phyloP scores from a whole-genome alignment of 2,797 vertebrate species.

The Rousettus madagascariensis region DNA sequence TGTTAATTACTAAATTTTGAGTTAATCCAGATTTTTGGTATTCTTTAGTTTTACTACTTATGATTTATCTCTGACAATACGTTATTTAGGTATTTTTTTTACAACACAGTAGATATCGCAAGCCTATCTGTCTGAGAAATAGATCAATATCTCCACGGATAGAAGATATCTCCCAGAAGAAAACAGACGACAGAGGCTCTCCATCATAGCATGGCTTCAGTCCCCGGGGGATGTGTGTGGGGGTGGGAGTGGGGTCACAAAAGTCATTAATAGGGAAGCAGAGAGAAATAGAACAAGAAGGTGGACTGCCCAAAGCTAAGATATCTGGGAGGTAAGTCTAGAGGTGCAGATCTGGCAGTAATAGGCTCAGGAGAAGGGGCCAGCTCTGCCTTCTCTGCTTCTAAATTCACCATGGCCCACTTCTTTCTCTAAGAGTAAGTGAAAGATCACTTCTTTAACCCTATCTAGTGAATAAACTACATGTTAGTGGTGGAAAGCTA shows the following conservation, averaged over 20 bases:
- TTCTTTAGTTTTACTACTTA: not conserved
- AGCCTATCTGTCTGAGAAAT: not conserved
- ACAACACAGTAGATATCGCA: not conserved
- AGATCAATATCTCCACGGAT: not conserved
- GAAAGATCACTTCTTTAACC: not conserved
- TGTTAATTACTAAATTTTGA: not conserved
- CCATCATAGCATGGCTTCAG: not conserved
- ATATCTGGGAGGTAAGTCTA: fast-evolving
- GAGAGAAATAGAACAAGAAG: fast-evolving
- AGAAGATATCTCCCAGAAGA: not conserved
- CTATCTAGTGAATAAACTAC: not conserved
- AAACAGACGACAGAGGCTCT: not conserved
- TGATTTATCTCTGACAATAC: not conserved
- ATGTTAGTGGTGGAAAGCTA: not conserved
- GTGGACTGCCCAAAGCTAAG: not conserved
- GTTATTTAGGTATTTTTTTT: not conserved
- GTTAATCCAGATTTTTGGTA: not conserved
- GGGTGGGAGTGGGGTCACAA: not conserved
- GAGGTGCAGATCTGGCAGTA: not conserved
- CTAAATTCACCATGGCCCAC: not conserved
- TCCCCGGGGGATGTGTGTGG: not conserved
- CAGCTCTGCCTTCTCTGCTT: not conserved
- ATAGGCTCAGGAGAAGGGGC: not conserved
- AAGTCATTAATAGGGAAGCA: not conserved
- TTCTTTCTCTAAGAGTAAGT: not conserved